Conservation (phyloP, 2,888 invertebrate genomes). For the Monoplex corrugatus region DNA sequence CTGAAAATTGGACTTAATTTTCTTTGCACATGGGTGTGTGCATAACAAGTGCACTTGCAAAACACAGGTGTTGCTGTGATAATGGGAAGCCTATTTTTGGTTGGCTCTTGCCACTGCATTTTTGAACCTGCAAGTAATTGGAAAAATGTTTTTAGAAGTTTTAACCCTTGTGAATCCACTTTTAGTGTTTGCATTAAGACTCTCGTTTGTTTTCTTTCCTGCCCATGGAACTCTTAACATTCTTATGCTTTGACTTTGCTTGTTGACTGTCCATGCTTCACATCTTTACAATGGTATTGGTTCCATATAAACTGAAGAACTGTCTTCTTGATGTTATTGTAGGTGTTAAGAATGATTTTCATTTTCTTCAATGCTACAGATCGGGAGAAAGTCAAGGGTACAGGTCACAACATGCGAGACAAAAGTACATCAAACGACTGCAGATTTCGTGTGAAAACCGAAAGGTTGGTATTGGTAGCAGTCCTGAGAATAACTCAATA, state of each 20-base stretch:
- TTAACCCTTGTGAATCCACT: too few relatives aligned
- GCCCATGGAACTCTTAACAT: not conserved
- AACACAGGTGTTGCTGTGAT: too few relatives aligned
- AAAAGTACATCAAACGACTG: conserved; percentile 95
- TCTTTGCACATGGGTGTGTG: too few relatives aligned
- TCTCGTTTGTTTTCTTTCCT: not conserved
- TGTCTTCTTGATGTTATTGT: not conserved
- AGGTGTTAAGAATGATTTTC: not conserved
- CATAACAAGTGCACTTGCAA: too few relatives aligned
- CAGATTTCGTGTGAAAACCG: conserved; percentile 99
- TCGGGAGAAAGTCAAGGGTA: conserved; percentile 87
- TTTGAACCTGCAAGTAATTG: too few relatives aligned
- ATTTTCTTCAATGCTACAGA: conserved; percentile 64
- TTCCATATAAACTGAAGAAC: not conserved
- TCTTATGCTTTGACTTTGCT: too few relatives aligned
- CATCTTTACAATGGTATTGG: not conserved
- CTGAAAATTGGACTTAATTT: too few relatives aligned
- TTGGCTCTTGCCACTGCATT: too few relatives aligned
- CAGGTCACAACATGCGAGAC: conserved; percentile 85
- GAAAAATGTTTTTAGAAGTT: too few relatives aligned
- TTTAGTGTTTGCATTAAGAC: too few relatives aligned
- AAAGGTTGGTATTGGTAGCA: conserved; percentile 84
- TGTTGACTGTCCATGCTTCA: not conserved
- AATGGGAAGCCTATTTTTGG: too few relatives aligned
- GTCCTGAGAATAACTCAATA: not conserved